Base-by-base conservation (phyloP, 23 tunicate genomes). In the Styela clava region DNA sequence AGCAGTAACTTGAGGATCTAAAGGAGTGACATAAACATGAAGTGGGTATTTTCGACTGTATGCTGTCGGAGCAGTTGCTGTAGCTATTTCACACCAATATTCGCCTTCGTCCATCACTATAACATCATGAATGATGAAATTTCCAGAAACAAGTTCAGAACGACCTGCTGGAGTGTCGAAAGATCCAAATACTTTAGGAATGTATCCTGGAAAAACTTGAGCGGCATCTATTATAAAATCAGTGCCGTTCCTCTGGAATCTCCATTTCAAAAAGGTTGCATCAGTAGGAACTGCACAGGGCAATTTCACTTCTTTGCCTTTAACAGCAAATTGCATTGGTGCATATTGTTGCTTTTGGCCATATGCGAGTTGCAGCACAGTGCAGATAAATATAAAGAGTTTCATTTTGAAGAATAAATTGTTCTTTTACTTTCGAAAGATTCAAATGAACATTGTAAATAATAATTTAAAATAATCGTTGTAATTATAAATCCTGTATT, bases 141-240 rank as follows among this genome's bases (percentile, higher is more conserved):
- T 31, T 29, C 88, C 94, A 0, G 24, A 25, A 20, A 31, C 63
- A 0, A 84, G 68, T 23, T 69, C 33, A 7, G 94, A 78, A 2
- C 94, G 85, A 30, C 85, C 94, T 31, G 97, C 86, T 20, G 97
- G 97, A 20, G 79, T 63, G 24, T 86, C 68, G 35, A 91, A 91
- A 51, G 85, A 86, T 20, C 61, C 37, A 68, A 86, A 86, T 18
- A 91, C 69, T 19, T 52, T 63, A 16, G 82, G 56, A 28, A 77
- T 82, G 12, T 63, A 24, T 1, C 97, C 97, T 0, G 82, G 84
- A 37, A 62, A 91, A 33, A 74, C 32, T 30, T 85, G 90, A 0
- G 90, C 89, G 7, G 86, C 97, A 78, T 91, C 90, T 27, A 32
- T 22, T 2, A 34, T 34, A 23, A 33, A 28, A 21, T 71, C 80